phyloP scores from a whole-genome alignment of 2,888 invertebrate genomes.

The Nephrotoma flavescens region DNA sequence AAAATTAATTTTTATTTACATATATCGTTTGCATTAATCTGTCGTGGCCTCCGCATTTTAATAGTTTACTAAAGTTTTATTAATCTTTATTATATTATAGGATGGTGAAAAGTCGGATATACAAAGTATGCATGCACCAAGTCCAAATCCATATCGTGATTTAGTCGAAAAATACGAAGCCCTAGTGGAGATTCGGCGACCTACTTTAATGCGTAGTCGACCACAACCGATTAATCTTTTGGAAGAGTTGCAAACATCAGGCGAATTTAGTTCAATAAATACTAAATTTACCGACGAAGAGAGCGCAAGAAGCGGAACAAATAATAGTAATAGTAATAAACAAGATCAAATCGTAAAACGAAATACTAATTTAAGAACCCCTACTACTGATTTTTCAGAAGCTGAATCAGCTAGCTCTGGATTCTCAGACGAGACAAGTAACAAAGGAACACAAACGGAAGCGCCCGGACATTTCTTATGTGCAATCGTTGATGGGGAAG shows the following conservation, averaged over 20 bases:
- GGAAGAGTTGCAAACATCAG: constrained; percentile 62
- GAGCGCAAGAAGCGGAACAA: constrained; percentile 35
- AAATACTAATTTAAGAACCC: constrained; percentile 53
- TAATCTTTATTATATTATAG: constrained; percentile 14
- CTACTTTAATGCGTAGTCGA: constrained; percentile 41
- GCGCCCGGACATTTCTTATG: constrained; percentile 67
- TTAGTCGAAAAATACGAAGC: constrained; percentile 78
- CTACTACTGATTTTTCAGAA: constrained; percentile 68
- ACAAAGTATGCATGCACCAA: constrained; percentile 13
- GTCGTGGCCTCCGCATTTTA: background rate
- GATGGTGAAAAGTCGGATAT: constrained; percentile 15
- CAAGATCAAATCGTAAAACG: constrained; percentile 33
- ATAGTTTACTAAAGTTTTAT: background rate
- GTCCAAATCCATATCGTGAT: constrained; percentile 55
- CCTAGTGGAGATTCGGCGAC: constrained; percentile 57
- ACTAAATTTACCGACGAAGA: constrained; percentile 49
- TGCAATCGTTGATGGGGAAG: constrained; percentile 72
- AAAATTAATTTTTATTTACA: background rate
- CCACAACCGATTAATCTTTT: constrained; percentile 37
- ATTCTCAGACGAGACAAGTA: constrained; percentile 70
- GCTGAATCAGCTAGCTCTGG: constrained; percentile 75
- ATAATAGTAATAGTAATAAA: constrained; percentile 23
- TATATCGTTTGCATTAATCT: background rate
- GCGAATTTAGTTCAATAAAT: constrained; percentile 51
- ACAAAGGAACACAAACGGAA: constrained; percentile 72